phyloP scores from a whole-genome alignment of 2,888 invertebrate genomes.

The Oscheius sp. region DNA sequence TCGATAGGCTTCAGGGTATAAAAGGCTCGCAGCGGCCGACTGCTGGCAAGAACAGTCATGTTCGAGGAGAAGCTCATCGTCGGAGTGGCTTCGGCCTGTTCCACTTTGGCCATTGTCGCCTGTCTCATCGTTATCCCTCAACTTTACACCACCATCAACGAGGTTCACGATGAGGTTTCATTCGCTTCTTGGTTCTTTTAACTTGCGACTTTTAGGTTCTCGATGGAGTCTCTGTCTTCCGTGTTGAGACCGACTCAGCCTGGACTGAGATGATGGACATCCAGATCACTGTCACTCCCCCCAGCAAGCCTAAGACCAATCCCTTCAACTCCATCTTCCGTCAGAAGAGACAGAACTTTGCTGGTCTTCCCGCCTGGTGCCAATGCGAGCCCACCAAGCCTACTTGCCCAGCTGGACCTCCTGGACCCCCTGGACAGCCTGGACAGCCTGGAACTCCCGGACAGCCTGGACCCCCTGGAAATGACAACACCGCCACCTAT shows the following conservation, averaged over 20 bases:
- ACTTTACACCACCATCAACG: slow-evolving; percentile 65
- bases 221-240: slow-evolving; percentile 58
- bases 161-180: slow-evolving; percentile 50
- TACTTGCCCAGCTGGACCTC: slow-evolving; percentile 55
- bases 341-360: slow-evolving; percentile 58
- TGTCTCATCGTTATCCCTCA: slow-evolving; percentile 64
- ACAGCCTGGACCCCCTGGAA: slow-evolving; percentile 51
- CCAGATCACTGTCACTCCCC: slow-evolving; percentile 65
- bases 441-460: slow-evolving; percentile 51
- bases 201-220: slow-evolving; percentile 40
- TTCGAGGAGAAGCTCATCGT: slow-evolving; percentile 58
- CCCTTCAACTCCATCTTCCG: slow-evolving; percentile 67
- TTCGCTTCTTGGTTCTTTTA: neutral
- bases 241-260: slow-evolving; percentile 59
- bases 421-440: slow-evolving; percentile 56
- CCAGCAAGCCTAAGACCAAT: slow-evolving; percentile 59
- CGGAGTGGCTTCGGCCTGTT: slow-evolving; percentile 48
- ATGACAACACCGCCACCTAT: slow-evolving; percentile 50
- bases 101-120: slow-evolving; percentile 49
- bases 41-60: slow-evolving; percentile 42
- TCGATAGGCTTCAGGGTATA: slow-evolving; percentile 34
- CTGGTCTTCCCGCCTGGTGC: slow-evolving; percentile 56
- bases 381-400: slow-evolving; percentile 60
- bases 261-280: slow-evolving; percentile 62
- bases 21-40: slow-evolving; percentile 11